A percentile compares a stretch with the other conserved stretches of the same genome.
These are phyloP conservation scores for Drosophila demipolita DNA, from an alignment of 2,888 invertebrate genomes.

Conservation along the genomic window DNA sequence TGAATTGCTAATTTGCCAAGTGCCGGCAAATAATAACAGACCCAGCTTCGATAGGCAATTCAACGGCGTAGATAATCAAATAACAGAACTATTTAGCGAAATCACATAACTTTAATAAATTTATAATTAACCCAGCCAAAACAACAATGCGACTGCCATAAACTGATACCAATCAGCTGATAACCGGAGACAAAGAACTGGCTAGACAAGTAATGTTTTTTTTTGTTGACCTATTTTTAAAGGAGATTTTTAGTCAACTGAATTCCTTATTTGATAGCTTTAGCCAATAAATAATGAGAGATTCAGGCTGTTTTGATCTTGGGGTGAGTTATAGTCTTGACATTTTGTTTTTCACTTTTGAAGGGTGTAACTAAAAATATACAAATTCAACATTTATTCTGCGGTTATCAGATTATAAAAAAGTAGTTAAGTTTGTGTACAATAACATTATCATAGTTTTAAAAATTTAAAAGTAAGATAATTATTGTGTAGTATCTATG, in stretches of 20 bases:
- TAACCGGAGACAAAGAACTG: not conserved
- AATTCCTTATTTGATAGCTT: not conserved
- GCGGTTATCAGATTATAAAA: not conserved
- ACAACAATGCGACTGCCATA: not conserved
- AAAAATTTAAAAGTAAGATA: not conserved
- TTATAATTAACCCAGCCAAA: not conserved
- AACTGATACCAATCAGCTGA: not conserved
- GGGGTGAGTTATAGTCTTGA: no score
- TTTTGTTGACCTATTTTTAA: not conserved
- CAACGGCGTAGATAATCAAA: not conserved
- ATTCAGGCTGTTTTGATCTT: not conserved
- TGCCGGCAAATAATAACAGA: not conserved
- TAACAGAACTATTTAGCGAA: not conserved
- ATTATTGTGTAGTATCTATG: not conserved
- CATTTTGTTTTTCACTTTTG: not conserved
- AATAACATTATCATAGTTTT: no score
- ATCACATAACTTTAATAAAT: not conserved
- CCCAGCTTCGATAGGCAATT: not conserved
- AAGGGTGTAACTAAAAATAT: not conserved
- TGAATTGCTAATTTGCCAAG: conserved; percentile 12
- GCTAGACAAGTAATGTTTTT: not conserved
- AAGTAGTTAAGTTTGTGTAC: not conserved
- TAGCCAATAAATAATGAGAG: not conserved
- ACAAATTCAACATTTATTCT: not conserved
- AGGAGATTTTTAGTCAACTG: not conserved